Evolutionary conservation across 2,113 vertebrate genomes (phyloP).

Genomic region (Buteo buteo): DNA sequence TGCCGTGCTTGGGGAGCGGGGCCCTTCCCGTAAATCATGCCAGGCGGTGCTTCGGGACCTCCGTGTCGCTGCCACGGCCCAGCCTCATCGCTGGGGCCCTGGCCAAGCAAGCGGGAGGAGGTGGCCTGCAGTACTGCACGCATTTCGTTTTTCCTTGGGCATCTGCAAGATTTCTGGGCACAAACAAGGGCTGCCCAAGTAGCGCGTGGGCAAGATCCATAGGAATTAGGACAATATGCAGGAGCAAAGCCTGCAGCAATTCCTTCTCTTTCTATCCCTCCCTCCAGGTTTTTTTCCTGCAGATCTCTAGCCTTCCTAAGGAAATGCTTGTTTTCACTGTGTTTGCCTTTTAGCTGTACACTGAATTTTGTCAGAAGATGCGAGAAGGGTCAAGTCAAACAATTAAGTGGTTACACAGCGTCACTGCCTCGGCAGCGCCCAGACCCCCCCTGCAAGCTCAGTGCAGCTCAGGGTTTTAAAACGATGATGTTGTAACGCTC

Average conservation of each 20-base stretch:
- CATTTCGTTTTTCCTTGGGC: fast-evolving
- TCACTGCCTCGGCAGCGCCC: not conserved
- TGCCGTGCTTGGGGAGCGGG: not conserved
- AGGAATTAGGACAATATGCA: not conserved
- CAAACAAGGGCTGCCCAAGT: not conserved
- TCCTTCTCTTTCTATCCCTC: not conserved
- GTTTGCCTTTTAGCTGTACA: not conserved
- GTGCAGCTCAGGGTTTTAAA: not conserved
- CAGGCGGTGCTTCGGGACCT: not conserved
- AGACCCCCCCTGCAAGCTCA: not conserved
- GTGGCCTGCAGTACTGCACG: not conserved
- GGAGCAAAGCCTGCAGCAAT: not conserved
- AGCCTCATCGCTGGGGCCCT: not conserved
- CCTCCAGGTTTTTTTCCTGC: not conserved
- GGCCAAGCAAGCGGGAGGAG: not conserved
- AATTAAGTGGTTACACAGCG: not conserved
- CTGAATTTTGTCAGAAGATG: not conserved
- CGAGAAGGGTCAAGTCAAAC: not conserved
- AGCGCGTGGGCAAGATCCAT: not conserved
- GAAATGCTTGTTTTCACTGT: not conserved
- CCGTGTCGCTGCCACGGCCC: not conserved
- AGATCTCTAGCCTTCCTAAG: not conserved
- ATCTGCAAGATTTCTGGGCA: not conserved
- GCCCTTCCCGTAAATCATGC: not conserved
- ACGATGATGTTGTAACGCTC: fast-evolving